Conservation (phyloP, 2,888 invertebrate genomes). For the Selenia dentaria region DNA sequence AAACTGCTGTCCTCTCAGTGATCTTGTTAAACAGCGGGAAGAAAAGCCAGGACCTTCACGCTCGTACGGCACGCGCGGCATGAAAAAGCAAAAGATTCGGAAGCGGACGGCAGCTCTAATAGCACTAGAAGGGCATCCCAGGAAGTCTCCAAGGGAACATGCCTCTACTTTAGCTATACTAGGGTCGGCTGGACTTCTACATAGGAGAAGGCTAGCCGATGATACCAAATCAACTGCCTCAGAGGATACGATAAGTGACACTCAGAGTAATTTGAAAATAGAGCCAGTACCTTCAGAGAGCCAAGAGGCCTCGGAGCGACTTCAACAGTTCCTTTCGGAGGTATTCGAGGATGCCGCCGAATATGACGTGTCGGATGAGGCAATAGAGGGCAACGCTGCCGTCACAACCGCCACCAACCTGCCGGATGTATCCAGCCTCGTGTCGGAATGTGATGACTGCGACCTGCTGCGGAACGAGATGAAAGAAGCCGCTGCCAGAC, state of each 20-base stretch:
- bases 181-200: slow-evolving; percentile 85
- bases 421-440: slow-evolving; percentile 73
- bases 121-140: slow-evolving; percentile 84
- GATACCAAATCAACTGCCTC: slow-evolving; percentile 77
- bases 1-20: slow-evolving; percentile 79
- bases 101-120: slow-evolving; percentile 60
- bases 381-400: slow-evolving; percentile 60
- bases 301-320: slow-evolving; percentile 66
- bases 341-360: slow-evolving; percentile 76
- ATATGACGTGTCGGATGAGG: slow-evolving; percentile 76
- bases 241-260: slow-evolving; percentile 71
- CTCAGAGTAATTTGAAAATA: slow-evolving; percentile 55
- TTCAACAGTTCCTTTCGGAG: slow-evolving; percentile 72
- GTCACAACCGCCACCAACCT: slow-evolving; percentile 60
- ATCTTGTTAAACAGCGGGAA: slow-evolving; percentile 70
- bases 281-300: slow-evolving; percentile 61
- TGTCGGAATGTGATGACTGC: slow-evolving; percentile 73
- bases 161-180: slow-evolving; percentile 94
- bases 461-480: slow-evolving; percentile 71
- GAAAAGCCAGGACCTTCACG: slow-evolving; percentile 69
- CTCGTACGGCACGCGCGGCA: slow-evolving; percentile 70
- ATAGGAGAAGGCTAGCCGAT: slow-evolving; percentile 75
- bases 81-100: slow-evolving; percentile 65
- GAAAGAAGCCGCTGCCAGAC: slow-evolving; percentile 51
- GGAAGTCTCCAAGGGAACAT: slow-evolving; percentile 95